phyloP scores from a whole-genome alignment of 2,797 vertebrate genomes.

The Euphonia xanthogaster region DNA sequence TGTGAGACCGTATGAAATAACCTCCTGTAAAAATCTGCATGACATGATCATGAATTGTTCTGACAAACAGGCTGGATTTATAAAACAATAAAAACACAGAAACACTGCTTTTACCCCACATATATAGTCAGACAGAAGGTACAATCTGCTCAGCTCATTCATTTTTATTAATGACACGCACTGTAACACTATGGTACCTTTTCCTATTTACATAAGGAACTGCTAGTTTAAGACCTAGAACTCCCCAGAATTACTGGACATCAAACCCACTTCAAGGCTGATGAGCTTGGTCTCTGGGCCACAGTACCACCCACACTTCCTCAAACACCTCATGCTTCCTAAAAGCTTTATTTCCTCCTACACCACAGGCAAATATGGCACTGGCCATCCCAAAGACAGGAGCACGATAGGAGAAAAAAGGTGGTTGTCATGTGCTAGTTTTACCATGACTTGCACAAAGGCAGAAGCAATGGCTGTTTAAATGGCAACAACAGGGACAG shows the following conservation, averaged over 20 bases:
- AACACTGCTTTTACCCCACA: conserved; percentile 50
- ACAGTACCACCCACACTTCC: not conserved
- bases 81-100: conserved; percentile 31
- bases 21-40: not conserved
- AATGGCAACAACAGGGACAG: not conserved
- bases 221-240: not conserved
- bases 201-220: not conserved
- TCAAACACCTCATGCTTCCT: not conserved
- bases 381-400: not conserved
- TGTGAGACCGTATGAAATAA: conserved; percentile 8
- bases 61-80: conserved; percentile 48
- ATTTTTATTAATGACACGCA: not conserved
- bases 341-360: not conserved
- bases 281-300: not conserved
- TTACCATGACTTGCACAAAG: not conserved
- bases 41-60: conserved; percentile 9
- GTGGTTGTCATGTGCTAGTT: not conserved
- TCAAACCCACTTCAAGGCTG: not conserved
- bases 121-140: not conserved
- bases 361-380: not conserved
- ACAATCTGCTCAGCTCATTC: not conserved
- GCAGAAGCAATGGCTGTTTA: not conserved
- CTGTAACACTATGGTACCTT: not conserved
- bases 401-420: not conserved
- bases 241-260: not conserved